A percentile compares a stretch with the other conserved stretches of the same genome.
Evolutionary conservation across 2,888 invertebrate genomes (phyloP).

Genomic region (Holacanthella duospinosa): DNA sequence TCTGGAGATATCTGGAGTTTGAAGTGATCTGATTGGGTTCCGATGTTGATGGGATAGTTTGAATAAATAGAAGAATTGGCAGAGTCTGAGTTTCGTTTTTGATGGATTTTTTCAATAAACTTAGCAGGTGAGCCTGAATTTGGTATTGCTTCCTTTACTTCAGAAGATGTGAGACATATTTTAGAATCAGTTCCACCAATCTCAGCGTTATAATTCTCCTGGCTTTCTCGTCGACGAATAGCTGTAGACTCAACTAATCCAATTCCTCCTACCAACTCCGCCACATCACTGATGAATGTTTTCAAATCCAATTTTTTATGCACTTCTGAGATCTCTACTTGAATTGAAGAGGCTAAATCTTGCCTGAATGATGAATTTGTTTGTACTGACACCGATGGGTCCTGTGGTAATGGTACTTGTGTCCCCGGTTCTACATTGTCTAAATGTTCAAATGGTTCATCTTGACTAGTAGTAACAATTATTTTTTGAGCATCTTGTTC

Average conservation of each 20-base stretch:
- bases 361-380: neutral
- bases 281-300: neutral
- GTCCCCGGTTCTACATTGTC: neutral
- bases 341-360: neutral
- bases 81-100: no score
- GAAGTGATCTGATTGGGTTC: no score
- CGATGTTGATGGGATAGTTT: no score
- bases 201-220: no score
- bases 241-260: no score
- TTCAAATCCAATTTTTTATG: neutral
- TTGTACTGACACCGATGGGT: neutral
- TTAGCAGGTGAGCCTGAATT: no score
- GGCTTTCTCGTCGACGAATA: no score
- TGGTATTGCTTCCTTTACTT: no score
- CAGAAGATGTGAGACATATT: neutral
- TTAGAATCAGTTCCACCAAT: neutral
- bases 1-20: no score
- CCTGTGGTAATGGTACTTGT: no score
- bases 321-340: neutral
- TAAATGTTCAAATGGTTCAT: neutral
- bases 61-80: no score
- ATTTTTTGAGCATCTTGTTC: neutral
- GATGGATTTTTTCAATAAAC: no score
- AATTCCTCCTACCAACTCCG: neutral
- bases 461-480: neutral